These are phyloP conservation scores for Actias luna DNA, from an alignment of 2,888 invertebrate species.

Conservation along the genomic window DNA sequence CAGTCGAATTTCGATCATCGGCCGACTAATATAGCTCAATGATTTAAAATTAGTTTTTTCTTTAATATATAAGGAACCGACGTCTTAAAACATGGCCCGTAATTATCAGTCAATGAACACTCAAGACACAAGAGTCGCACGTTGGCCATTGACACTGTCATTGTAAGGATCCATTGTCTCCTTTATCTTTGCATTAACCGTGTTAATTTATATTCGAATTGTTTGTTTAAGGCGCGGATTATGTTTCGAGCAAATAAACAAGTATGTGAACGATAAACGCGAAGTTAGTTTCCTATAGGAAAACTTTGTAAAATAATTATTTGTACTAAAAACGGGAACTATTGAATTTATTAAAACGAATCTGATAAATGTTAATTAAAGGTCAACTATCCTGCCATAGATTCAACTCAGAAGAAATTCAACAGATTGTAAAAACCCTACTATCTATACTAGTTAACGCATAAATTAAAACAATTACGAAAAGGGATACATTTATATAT, in stretches of 20 bases:
- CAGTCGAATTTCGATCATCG: too few species aligned
- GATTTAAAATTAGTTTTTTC: too few species aligned
- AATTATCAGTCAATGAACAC: constrained; percentile 1
- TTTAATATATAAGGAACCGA: background rate
- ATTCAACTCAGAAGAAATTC: too few species aligned
- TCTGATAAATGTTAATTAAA: too few species aligned
- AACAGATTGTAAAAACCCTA: too few species aligned
- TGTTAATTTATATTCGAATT: constrained; percentile 15
- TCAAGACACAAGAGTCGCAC: constrained; percentile 6
- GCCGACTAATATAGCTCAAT: too few species aligned
- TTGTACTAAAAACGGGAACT: too few species aligned
- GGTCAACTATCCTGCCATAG: too few species aligned
- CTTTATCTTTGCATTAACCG: constrained; percentile 18
- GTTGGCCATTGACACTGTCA: background rate
- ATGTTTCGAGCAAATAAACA: background rate
- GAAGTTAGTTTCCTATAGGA: background rate
- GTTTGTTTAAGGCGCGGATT: background rate
- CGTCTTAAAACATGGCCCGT: background rate
- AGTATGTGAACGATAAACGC: background rate
- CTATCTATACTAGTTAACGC: too few species aligned
- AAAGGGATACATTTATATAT: too few species aligned
- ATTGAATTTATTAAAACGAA: too few species aligned
- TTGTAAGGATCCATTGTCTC: constrained; percentile 15
- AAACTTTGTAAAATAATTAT: background rate
- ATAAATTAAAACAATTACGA: too few species aligned